Evolutionary conservation across 2,888 invertebrate species (phyloP), one percentile per base, ranked within the genome.

Genomic region (Drosophila tripunctata): DNA sequence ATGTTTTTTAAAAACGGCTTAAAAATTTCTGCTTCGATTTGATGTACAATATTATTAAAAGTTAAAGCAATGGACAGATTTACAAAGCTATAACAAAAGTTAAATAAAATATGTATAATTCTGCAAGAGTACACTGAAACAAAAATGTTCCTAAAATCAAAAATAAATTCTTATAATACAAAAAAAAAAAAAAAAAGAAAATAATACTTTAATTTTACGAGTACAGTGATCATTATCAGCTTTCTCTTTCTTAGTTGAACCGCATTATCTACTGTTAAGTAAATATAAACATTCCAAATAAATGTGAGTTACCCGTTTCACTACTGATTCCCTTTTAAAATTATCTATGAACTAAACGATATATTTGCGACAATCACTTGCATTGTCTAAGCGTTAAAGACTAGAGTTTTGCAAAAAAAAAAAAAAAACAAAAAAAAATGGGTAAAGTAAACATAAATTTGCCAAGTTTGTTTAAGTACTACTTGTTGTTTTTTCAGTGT

Each of bases 351-450:
- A 22, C 22, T 47, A 15, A 6, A 17, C 7, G 7, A 17, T 15
- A 36, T 19, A 38, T 33, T 14, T 33, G 2, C 17, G 7, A 70
- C 66, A 70, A 56, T 51, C 33, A 47, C 33, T 5, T 17, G 31
- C 47, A 47, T 70, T 70, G 70, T 70, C n/a, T 27, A 8, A n/a
- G n/a, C n/a, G n/a, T n/a, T 4, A 31, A 8, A 7, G n/a, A n/a
- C n/a, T n/a, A n/a, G n/a, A n/a, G n/a, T 41, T 31, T 47, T 15
- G 66, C 33, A 31, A 15, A 21, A 21, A 43, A 17, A 10, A 1
- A 35, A 15, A 30, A 24, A 38, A 3, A 12, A 24, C 27, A 40
- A 21, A 44, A 52, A 68, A 30, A 35, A 68, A 7, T 24, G 31
- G 14, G 4, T 8, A 56, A 41, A 41, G 19, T 14, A 41, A 56